Percentiles rank a stretch among this genome's conserved stretches.
Conservation (phyloP, 2,797 vertebrate species). For the Notamacropus eugenii region DNA sequence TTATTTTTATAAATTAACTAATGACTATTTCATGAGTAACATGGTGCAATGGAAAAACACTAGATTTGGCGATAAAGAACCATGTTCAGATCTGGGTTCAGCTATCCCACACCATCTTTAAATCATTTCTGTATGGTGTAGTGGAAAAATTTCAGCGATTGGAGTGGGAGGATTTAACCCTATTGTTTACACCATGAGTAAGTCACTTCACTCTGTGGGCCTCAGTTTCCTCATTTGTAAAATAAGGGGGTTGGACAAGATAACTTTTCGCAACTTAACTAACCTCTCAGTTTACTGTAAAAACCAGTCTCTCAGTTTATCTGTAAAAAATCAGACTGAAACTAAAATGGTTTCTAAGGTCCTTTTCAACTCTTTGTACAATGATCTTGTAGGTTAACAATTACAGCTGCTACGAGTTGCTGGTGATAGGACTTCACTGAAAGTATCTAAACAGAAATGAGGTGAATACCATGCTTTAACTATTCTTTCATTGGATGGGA, state of each 20-base stretch:
- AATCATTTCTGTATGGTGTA: not conserved
- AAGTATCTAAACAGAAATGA: not conserved
- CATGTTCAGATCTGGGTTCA: not conserved
- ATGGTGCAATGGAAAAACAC: not conserved
- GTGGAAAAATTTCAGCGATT: not conserved
- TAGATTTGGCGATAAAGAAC: not conserved
- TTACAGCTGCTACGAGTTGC: not conserved
- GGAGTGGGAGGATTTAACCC: not conserved
- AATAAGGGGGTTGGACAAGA: not conserved
- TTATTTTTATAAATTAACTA: too few relatives aligned
- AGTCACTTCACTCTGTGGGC: not conserved
- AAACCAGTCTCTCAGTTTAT: not conserved
- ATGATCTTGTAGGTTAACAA: not conserved
- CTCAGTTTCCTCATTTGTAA: not conserved
- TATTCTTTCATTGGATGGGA: not conserved
- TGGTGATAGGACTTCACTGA: not conserved
- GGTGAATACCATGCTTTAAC: not conserved
- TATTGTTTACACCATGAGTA: not conserved
- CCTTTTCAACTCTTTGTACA: not conserved
- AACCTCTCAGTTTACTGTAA: not conserved
- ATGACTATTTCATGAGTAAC: not conserved
- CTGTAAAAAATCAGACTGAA: not conserved
- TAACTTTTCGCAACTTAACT: not conserved
- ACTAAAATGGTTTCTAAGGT: not conserved
- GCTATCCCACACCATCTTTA: not conserved